phyloP scores from a whole-genome alignment of 2,113 vertebrate genomes.

The Chaetodon trifascialis region DNA sequence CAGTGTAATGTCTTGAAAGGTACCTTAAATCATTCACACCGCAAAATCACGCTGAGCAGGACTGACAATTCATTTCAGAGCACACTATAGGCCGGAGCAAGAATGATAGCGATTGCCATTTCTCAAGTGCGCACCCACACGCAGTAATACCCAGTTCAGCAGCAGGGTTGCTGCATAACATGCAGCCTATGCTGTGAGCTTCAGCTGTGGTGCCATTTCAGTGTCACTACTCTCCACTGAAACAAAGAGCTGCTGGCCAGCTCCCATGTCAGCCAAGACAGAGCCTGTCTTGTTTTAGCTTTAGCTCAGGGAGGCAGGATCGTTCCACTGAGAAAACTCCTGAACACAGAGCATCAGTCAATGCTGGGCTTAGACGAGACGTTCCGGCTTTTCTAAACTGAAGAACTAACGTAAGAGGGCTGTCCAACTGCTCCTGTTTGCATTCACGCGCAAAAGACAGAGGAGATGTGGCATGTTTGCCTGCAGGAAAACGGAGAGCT shows the following conservation, averaged over 20 bases:
- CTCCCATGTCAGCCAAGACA: conserved; percentile 64
- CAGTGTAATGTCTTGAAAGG: background rate
- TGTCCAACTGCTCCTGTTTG: background rate
- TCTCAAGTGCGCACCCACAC: conserved; percentile 46
- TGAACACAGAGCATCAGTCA: conserved; percentile 31
- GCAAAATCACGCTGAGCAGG: conserved; percentile 3
- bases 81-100: conserved; percentile 13
- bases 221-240: conserved; percentile 52
- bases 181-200: conserved; percentile 45
- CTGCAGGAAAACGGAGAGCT: background rate
- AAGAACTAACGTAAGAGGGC: background rate
- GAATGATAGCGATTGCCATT: conserved; percentile 57
- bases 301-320: conserved; percentile 44
- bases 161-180: conserved; percentile 49
- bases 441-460: background rate
- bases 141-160: conserved; percentile 36
- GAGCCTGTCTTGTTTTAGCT: conserved; percentile 65
- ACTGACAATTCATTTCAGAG: conserved; percentile 32
- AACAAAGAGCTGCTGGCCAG: conserved; percentile 65
- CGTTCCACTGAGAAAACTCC: conserved; percentile 40
- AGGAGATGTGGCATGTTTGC: background rate
- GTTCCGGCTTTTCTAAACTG: conserved; percentile 16
- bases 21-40: conserved; percentile 11
- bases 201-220: conserved; percentile 62
- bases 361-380: conserved; percentile 20